Evolutionary conservation across 2,113 vertebrate genomes (phyloP), one percentile per base, ranked within the genome.

Genomic region (Tylochromis polylepis): DNA sequence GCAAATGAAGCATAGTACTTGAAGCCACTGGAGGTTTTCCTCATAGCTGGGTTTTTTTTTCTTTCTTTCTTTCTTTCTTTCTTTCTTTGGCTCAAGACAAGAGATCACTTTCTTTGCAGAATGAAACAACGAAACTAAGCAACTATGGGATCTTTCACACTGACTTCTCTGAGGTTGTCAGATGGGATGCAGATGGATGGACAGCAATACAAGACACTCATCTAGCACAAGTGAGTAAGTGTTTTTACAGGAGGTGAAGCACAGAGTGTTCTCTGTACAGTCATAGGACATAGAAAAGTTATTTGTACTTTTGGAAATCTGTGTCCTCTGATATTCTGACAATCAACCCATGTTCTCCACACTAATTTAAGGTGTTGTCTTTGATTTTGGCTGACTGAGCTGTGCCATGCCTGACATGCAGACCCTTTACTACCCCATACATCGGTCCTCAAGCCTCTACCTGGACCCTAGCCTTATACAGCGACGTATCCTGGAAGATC

Each of bases 401-500:
- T 56, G 79, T 36, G 67, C 38, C 80, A 96, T 96, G 95, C 85
- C 96, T 1, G 96, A 97, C 83, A 93, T 97, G 93, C 95, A 96
- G 29, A 92, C 93, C 29, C 82, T 97, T 78, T 94, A 96, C 70
- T 92, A 91, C 82, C 29, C 24, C 49, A 12, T 93, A 22, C 59
- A 72, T 70, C 84, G 46, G 2, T 24, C 58, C 12, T 20, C 90
- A 4, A 85, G 78, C 27, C 67, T 91, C 34, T 91, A 92, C 72
- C 80, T 91, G 0, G 94, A 96, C 3, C 85, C 87, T 0, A 84
- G 72, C 53, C 93, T 94, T 84, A 94, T 95, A 82, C 97, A 88
- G 91, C 96, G 91, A 31, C 97, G 94, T 0, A 91, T 97, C 14
- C 67, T 98, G 91, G 98, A 98, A 1, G 97, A 99, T 31, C 98